These are phyloP conservation scores for Phengaris arion DNA, from an alignment of 2,888 invertebrate species.

Conservation along the genomic window DNA sequence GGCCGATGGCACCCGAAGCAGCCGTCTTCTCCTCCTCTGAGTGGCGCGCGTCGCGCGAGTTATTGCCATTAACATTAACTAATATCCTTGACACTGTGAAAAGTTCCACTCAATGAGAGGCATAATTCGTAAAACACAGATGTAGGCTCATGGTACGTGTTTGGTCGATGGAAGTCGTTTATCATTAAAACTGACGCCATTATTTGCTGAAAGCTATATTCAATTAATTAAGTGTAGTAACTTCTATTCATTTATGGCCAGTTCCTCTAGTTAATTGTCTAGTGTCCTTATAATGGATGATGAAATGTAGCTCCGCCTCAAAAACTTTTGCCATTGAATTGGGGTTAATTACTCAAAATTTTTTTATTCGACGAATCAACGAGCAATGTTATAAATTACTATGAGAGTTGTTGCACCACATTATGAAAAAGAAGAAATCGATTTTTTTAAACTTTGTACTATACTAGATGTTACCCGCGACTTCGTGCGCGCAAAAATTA, in stretches of 20 bases:
- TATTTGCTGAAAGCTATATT: neutral
- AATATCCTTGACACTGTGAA: neutral
- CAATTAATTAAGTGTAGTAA: neutral
- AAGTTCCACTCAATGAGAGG: neutral
- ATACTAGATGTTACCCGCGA: too few relatives aligned
- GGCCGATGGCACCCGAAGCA: too few relatives aligned
- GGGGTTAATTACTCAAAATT: neutral
- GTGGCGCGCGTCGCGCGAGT: too few relatives aligned
- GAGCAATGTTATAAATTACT: neutral
- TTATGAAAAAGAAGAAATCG: neutral
- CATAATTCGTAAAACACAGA: neutral
- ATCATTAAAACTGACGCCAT: neutral
- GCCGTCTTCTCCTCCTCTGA: too few relatives aligned
- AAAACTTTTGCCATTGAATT: neutral
- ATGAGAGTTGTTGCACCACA: neutral
- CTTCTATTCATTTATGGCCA: neutral
- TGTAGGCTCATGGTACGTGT: neutral
- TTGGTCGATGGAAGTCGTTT: constrained; percentile 2
- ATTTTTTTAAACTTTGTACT: too few relatives aligned
- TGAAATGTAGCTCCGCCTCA: neutral
- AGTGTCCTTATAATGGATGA: neutral
- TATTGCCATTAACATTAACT: neutral
- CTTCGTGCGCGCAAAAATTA: too few relatives aligned
- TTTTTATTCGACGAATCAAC: constrained; percentile 12
- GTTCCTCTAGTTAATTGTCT: neutral